A percentile compares a stretch with the other conserved stretches of the same genome.
Conservation (phyloP, 2,797 vertebrate genomes). For the Caiman crocodilus region DNA sequence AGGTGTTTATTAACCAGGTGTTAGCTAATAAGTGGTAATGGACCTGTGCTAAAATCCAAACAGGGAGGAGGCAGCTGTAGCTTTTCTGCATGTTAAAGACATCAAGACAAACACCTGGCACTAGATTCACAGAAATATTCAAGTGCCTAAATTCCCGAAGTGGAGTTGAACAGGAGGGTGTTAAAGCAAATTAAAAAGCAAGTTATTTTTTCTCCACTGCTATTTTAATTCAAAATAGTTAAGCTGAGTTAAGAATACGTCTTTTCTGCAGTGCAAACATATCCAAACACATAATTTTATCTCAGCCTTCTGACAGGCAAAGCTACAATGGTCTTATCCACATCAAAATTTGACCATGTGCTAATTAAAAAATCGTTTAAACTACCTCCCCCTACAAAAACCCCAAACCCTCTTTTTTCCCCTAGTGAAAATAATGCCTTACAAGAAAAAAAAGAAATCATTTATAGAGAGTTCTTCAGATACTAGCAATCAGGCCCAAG, state of each 20-base stretch:
- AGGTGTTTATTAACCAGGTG: neutral
- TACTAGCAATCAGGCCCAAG: neutral
- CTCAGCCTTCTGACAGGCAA: neutral
- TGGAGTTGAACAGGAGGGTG: too few relatives aligned
- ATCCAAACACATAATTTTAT: neutral
- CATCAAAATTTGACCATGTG: neutral
- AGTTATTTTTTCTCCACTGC: too few relatives aligned
- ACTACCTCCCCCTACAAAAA: neutral
- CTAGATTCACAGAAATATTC: neutral
- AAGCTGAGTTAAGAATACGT: too few relatives aligned
- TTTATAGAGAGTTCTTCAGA: too few relatives aligned
- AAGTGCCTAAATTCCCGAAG: too few relatives aligned
- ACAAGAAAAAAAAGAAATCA: neutral
- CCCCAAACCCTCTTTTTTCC: neutral
- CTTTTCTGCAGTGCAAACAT: too few relatives aligned
- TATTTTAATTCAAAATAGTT: too few relatives aligned
- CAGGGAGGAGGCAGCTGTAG: neutral
- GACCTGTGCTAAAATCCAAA: neutral
- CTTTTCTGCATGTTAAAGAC: neutral
- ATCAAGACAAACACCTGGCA: conserved; percentile 1
- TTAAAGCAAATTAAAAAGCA: too few relatives aligned
- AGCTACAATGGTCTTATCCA: neutral
- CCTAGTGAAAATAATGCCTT: neutral
- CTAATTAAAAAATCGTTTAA: neutral
- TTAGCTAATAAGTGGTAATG: conserved; percentile 4